phyloP scores from a whole-genome alignment of 2,888 invertebrate genomes.

The Campoplex nolae region DNA sequence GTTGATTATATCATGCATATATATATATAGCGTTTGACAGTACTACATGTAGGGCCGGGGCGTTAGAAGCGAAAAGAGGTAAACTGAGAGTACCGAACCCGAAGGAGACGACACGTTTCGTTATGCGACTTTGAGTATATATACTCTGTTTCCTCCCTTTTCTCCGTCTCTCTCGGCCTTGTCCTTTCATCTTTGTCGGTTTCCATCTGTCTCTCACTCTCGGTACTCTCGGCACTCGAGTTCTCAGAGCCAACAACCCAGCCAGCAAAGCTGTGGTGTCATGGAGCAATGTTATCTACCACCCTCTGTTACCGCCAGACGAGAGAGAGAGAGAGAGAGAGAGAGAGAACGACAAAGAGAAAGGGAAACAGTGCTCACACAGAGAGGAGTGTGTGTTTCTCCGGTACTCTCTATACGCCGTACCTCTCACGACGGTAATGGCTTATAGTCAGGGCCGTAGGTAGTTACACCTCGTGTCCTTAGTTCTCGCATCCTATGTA shows the following conservation, averaged over 20 bases:
- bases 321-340: slow-evolving; percentile 66
- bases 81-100: slow-evolving; percentile 44
- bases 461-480: slow-evolving; percentile 68
- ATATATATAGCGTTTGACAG: slow-evolving; percentile 5
- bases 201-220: slow-evolving; percentile 67
- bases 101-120: slow-evolving; percentile 56
- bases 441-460: slow-evolving; percentile 81
- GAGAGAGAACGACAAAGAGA: slow-evolving; percentile 62
- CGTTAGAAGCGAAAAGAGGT: slow-evolving; percentile 43
- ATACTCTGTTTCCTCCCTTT: slow-evolving; percentile 31
- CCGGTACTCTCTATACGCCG: slow-evolving; percentile 46
- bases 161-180: slow-evolving; percentile 31
- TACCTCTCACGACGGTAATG: slow-evolving; percentile 80
- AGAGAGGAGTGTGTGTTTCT: slow-evolving; percentile 59
- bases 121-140: slow-evolving; percentile 55
- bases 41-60: not conserved
- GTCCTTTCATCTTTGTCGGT: slow-evolving; percentile 24
- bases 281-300: slow-evolving; percentile 83
- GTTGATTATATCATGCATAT: slow-evolving; percentile 28
- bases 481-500: slow-evolving; percentile 39
- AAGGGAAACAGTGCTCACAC: slow-evolving; percentile 61
- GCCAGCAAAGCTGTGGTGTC: slow-evolving; percentile 76
- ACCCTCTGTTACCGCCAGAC: slow-evolving; percentile 77
- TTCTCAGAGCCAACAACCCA: slow-evolving; percentile 73
- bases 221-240: slow-evolving; percentile 74